Evolutionary conservation across 2,888 invertebrate genomes (phyloP), one percentile per base, ranked within the genome.

Genomic region (Calameuta idolon): DNA sequence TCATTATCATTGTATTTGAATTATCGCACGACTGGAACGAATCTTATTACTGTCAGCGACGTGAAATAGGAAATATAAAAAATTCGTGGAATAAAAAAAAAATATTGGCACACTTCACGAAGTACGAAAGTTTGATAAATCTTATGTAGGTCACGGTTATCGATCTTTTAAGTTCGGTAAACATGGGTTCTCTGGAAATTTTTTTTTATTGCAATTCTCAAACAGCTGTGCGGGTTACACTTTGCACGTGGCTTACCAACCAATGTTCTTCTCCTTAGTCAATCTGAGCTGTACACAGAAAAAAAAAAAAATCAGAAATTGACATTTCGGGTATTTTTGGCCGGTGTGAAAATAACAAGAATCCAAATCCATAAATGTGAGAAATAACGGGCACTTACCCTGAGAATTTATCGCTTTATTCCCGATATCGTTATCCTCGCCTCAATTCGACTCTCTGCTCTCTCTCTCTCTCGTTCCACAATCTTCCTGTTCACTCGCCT

Each of bases 391-490:
- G 78, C 78, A 75, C 75, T 75, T 68, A 71, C 35, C 75, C 73
- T 69, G 73, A 75, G 73, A 78, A 78, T 78, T 78, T 78, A 78
- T 78, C 76, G 78, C 73, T 73, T 78, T 73, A 76, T 75, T 78
- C 78, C 55, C 78, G 71, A 78, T 76, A 68, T 78, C 78, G 78
- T 78, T 78, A 78, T 78, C 78, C 71, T 78, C 73, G 78, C 78
- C 78, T 76, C 78, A 69, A 76, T 78, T 76, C 76, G 76, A 75
- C 73, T 68, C 68, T 68, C 69, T 11, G 1, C 31, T 2, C 31
- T 2, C 40, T 40, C 40, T 15, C 1, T 2, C 12, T 15, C 15
- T 35, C 35, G 11, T 12, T 35, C 12, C 55, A 23, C 23, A 9
- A 23, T 55, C 55, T 55, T 55, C 55, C 9, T 3, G 23, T 23